phyloP scores from a whole-genome alignment of 2,113 vertebrate species.

The Arvicanthis niloticus region DNA sequence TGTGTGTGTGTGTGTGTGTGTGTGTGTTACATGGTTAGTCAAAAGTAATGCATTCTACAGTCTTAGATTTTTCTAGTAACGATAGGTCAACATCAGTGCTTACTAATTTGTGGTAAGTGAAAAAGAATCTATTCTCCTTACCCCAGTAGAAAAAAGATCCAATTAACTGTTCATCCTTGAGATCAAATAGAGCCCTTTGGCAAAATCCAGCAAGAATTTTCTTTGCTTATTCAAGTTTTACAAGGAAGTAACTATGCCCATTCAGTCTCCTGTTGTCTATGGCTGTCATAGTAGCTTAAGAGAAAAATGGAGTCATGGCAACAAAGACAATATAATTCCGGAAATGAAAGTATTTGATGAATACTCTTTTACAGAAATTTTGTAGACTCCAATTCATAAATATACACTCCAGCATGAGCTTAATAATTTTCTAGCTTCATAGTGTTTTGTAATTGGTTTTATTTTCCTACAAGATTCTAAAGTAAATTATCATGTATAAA shows the following conservation, averaged over 20 bases:
- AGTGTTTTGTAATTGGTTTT: neutral
- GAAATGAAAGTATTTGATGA: neutral
- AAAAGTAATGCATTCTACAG: neutral
- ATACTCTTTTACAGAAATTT: neutral
- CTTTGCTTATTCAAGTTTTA: slow-evolving; percentile 24
- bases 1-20: neutral
- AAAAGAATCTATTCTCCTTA: neutral
- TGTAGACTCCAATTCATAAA: neutral
- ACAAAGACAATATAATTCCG: neutral
- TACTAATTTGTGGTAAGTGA: neutral
- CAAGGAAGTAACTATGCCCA: neutral
- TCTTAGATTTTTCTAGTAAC: neutral
- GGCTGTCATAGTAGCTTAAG: accelerated
- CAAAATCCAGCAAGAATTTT: neutral
- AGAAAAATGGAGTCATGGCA: neutral
- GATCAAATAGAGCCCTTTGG: neutral
- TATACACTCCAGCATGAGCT: neutral
- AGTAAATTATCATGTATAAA: neutral
- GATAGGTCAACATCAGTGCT: accelerated
- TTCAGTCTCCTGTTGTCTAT: neutral
- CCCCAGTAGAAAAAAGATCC: neutral
- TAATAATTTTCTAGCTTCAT: neutral
- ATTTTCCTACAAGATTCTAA: neutral
- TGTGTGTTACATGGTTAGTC: neutral
- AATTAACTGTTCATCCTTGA: neutral